Base-by-base conservation (phyloP, 2,113 vertebrate species). In the Rhabdornis inornatus region DNA sequence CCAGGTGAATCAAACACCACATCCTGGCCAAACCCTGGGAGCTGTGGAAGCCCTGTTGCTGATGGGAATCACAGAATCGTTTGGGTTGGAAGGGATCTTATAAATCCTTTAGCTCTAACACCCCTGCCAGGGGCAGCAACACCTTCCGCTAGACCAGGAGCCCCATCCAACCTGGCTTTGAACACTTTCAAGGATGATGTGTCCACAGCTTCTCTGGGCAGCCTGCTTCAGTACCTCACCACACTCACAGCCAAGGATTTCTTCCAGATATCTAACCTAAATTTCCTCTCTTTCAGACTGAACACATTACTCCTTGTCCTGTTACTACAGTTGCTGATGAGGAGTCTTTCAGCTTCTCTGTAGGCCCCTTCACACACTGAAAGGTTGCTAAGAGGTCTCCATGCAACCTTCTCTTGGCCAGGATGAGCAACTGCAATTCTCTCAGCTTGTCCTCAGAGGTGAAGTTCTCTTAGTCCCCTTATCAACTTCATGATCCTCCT, bases 31-130 rank as follows among this genome's bases (percentile, higher is more conserved):
- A 63, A 57, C 14, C 9, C 13, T 10, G 9, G 53, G 20, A 70
- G 20, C 2, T 71, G 40, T 0, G 1, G 6, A 11, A 18, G 59
- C 14, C n/a, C 56, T 24, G 8, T 6, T 59, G 7, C 39, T n/a
- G 50, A 15, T 33, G 52, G 19, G 40, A 61, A 10, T 42, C 37
- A 10, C 20, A 6, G 24, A 42, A 42, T 8, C 20, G 7, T 35
- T 40, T 61, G 20, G 10, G 2, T 30, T 61, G 35, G 35, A 30
- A 35, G 12, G 7, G 30, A 16, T 15, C 22, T 42, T 61, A 15
- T 2, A 61, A 35, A 37, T 44, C 31, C 20, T 35, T 60, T 30
- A 7, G 37, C 44, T 83, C 31, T 40, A 31, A 8, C 19, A 42
- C 8, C 24, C 31, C 25, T 52, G 66, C 19, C 55, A 19, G 6